Evolutionary conservation across 2,113 vertebrate species (phyloP), one percentile per base, ranked within the genome.

Genomic region (Lampris incognitus): DNA sequence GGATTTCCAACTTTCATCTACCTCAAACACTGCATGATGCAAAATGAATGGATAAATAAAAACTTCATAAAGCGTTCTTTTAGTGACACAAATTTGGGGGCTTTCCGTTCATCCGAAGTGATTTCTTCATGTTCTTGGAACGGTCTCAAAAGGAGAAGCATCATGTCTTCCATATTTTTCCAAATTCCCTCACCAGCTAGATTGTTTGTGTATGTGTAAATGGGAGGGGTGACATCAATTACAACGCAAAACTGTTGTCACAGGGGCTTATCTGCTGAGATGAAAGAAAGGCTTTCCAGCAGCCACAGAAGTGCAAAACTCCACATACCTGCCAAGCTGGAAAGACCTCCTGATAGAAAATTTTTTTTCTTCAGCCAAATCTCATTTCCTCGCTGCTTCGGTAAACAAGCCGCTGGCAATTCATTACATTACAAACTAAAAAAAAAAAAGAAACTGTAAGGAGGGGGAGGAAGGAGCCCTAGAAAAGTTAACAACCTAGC

Each of bases 401-500:
- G 87, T 91, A 92, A 91, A 90, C 84, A 92, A 85, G 74, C 83
- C 76, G 79, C 72, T 51, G 71, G 89, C 84, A 83, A 82, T 79
- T 81, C 69, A 87, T 86, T 86, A 89, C 69, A 62, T 62, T 61
- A 70, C 70, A 81, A 65, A 78, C 48, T 6, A 59, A 39, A 64
- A 50, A 56, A 54, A 72, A 72, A 83, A 81, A 61, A 64, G 44
- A 60, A 52, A 57, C 42, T 83, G 40, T 55, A 59, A 89, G 2
- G 9, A 67, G 24, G 24, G 24, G 24, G 24, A 24, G 65, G 51
- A 85, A 90, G 37, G 68, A 41, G n/a, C 76, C 66, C 75, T 84
- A 86, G 82, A 90, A 91, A 92, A 91, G 78, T 91, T 90, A 86
- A 91, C 89, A 91, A 84, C 84, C 69, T 71, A 57, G 70, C 91